Evolutionary conservation across 2,113 vertebrate species (phyloP), one percentile per base, ranked within the genome.

Genomic region (Ammodytes marinus): DNA sequence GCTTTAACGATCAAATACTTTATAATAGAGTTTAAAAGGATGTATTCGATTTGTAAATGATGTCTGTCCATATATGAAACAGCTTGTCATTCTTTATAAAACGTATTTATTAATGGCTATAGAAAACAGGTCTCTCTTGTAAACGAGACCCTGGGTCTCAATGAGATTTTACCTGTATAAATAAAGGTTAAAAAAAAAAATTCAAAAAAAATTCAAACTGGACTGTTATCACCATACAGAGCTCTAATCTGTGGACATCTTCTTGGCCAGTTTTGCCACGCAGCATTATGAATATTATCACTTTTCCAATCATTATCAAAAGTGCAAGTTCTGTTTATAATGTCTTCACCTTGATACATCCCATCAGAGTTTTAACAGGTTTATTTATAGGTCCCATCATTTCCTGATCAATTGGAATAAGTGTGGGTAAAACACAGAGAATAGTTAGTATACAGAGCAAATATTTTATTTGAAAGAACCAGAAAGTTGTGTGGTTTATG

Each of bases 1-100:
- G 10, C 80, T 87, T 90, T 84, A 80, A 80, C 69, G 67, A 85
- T 85, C 52, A 77, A 82, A 86, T 58, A 86, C 19, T 90, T 86
- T 77, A 78, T 76, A 81, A 69, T 80, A 75, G 58, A 87, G 61
- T 85, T 86, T 84, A 47, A 83, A 74, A 39, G 66, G 27, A 65
- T 42, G 11, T 72, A 60, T 45, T 61, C 19, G 42, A 47, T 12
- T 43, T 82, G 53, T 77, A 64, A 63, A 80, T 80, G 65, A 65
- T 53, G 54, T 76, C 74, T 80, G 17, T 69, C 50, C 54, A 42
- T 65, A 67, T 58, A 70, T 79, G 66, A 70, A 75, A 69, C 37
- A 53, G 47, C n/a, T n/a, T n/a, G n/a, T n/a, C 39, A 63, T 78
- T 60, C 14, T 69, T 79, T 46, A 45, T 53, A 12, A 74, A 70